A percentile compares a stretch with the other conserved stretches of the same genome.
Conservation (phyloP, 2,113 vertebrate species). For the Falco punctatus region DNA sequence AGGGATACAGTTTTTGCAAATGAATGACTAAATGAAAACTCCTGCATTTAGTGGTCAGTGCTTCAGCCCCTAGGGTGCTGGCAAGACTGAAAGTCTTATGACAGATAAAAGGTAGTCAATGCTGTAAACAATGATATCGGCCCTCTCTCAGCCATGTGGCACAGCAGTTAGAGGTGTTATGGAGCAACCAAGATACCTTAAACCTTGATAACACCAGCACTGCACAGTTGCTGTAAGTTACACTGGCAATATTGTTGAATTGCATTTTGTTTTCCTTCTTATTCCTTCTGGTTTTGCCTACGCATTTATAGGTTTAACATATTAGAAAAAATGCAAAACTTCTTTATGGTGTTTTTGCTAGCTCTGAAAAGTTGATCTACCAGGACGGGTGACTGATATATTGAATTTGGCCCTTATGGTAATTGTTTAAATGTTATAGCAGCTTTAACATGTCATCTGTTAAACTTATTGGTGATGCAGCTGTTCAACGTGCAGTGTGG, state of each 20-base stretch:
- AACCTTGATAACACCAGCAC: not conserved
- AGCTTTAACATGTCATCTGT: constrained; percentile 76
- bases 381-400: constrained; percentile 59
- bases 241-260: not conserved
- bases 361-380: constrained; percentile 31
- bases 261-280: not conserved
- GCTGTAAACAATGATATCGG: not conserved
- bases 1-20: not conserved
- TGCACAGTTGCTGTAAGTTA: not conserved
- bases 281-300: not conserved
- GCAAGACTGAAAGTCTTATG: not conserved
- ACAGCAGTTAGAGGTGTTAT: not conserved
- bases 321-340: not conserved
- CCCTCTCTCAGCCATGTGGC: not conserved
- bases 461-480: constrained; percentile 74
- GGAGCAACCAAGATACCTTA: not conserved
- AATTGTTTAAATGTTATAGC: constrained; percentile 79
- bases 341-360: not conserved
- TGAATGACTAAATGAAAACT: not conserved
- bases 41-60: not conserved
- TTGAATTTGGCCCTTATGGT: constrained; percentile 65
- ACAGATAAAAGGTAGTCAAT: not conserved
- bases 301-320: not conserved
- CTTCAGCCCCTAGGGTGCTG: not conserved
- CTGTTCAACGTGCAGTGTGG: constrained; percentile 68